Base-by-base conservation (phyloP, 2,797 vertebrate genomes). In the Bufotes viridis region DNA sequence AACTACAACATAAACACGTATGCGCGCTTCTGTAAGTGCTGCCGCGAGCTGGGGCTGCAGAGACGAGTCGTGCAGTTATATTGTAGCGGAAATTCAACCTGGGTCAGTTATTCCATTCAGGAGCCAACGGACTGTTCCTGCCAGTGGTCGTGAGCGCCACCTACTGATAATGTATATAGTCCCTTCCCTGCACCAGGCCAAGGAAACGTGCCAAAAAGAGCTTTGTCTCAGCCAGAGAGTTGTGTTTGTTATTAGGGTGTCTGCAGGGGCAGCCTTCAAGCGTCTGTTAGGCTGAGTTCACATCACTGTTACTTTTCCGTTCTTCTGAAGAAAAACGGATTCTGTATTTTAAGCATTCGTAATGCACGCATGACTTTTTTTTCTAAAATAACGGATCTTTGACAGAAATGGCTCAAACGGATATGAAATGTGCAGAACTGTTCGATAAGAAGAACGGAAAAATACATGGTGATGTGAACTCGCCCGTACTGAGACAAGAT, bases 1-100 rank as follows among this genome's bases (percentile, higher is more conserved):
- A 99, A 99, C 95, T 99, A 99, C 94, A 99, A 99, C 94, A 97
- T 99, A 93, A 99, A 99, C 93, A 96, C 97, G 0, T 99, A 99
- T 0, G 97, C 98, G 24, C 96, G 98, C 82, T 99, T 99, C 94
- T 99, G 98, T 92, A 99, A 99, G 93, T 99, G 98, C 94, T 99
- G 98, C 94, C 93, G 97, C 1, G 98, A 99, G 93, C 96, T 97
- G 1, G 97, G 97, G 2, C 95, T 99, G 58, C 98, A 99, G 93
- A 94, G 95, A 0, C 96, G 98, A 90, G 95, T 95, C 0, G 97
- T 99, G 91, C 97, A 97, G 90, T 94, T 99, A 81, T 99, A 97
- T 92, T 99, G 98, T 92, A 97, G 96, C 87, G 92, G 97, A 90
- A 99, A 99, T 65, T 95, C 97, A 15, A 97, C 97, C 88, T 99